Base-by-base conservation (phyloP, 2,113 vertebrate species). In the Aldabrachelys gigantea region DNA sequence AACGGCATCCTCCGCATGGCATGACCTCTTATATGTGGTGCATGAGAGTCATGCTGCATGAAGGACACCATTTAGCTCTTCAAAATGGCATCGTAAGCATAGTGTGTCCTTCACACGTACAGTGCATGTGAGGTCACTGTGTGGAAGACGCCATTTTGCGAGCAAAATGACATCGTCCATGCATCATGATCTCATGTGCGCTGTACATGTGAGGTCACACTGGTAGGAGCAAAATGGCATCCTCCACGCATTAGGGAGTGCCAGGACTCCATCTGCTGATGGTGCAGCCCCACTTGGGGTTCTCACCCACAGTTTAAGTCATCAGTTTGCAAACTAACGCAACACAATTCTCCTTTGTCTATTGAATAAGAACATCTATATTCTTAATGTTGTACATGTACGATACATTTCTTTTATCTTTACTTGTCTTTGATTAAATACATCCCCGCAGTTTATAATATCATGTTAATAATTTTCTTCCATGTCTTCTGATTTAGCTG, bases 391-490 rank as follows among this genome's bases (percentile, higher is more conserved):
- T 89, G 47, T 7, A 4, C 8, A 4, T 47, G 2, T 57, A 54
- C 1, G 6, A 65, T 0, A 93, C 3, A 79, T 50, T n/a, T 81
- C 11, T 16, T 47, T 47, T 14, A 17, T 25, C 38, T 79, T 5
- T 29, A 44, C 13, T 44, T 10, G 38, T 25, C 38, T 38, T 75
- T 85, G 11, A 81, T 69, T 89, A 89, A 85, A 10, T 54, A 62
- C 19, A 5, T 87, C 38, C 85, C 14, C n/a, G 14, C 0, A 3
- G 4, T 0, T 4, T 93, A 92, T 90, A 52, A 3, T 0, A 31
- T 2, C 31, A 5, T 22, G 79, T 1, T 10, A 22, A 1, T n/a
- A 41, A 12, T 62, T 54, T 81, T 89, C 57, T 82, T 47, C 57
- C 2, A 2, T 8, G 16, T 75, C 24, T 93, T 91, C 56, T 91